Conservation (phyloP, 2,888 invertebrate species). For the Zonitis immaculata region DNA sequence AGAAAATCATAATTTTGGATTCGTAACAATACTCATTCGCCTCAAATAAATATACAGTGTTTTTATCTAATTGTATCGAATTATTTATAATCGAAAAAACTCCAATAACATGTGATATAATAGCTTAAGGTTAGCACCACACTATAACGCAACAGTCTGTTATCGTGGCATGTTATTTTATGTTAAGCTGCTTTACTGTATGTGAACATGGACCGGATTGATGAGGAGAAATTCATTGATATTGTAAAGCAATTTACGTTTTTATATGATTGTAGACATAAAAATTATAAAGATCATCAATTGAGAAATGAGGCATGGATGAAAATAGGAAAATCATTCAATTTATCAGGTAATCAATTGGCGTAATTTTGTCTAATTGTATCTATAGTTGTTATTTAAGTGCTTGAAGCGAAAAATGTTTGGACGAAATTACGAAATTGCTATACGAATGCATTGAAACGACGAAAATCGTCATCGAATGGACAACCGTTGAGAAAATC, state of each 20-base stretch:
- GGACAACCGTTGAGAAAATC: background rate
- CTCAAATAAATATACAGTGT: no score
- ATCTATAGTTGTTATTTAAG: no score
- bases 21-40: no score
- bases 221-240: background rate
- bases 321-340: background rate
- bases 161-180: no score
- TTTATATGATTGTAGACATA: background rate
- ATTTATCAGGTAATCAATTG: background rate
- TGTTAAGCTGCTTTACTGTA: no score
- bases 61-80: no score
- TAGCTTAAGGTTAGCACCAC: no score
- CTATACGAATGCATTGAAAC: background rate
- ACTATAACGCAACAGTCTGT: no score
- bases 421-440: background rate
- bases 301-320: background rate
- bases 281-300: background rate
- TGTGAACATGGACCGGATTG: background rate
- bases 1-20: no score
- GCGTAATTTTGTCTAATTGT: no score
- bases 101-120: no score
- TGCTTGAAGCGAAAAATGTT: background rate
- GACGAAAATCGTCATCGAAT: background rate
- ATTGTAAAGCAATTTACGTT: background rate
- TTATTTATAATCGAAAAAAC: no score